Evolutionary conservation across 1,140 invertebrate species (phyloP), one percentile per base, ranked within the genome.

Genomic region (Paracyclopina nana): DNA sequence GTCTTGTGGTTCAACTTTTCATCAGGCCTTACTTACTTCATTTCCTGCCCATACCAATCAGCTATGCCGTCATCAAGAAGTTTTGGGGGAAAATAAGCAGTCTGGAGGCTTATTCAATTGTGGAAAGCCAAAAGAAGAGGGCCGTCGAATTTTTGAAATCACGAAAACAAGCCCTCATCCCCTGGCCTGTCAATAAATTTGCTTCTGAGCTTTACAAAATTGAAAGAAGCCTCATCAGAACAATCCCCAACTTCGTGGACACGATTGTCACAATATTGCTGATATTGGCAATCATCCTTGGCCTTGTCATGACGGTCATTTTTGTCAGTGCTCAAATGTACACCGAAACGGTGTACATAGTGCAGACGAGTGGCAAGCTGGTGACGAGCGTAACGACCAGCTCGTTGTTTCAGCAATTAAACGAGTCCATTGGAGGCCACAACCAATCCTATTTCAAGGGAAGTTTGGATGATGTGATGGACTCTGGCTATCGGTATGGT

Each of bases 281-380:
- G 4, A 11, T 48, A 3, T 29, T 48, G n/a, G 5, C 14, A 9
- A 16, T 29, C 25, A 48, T 29, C 28, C 11, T 28, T 14, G 45
- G n/a, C 25, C n/a, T 48, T 12, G 14, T 48, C 12, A 16, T 48
- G n/a, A 12, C 28, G 2, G 25, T 22, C n/a, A 48, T 26, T 14
- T 48, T 48, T 48, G 45, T 42, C 8, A 42, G 6, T 42, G 14
- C 24, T 22, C 40, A 48, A 30, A 16, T 48, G 11, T 48, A 48
- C 25, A 16, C 22, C 4, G 45, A 48, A 30, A 16, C 24, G 3
- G 27, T 48, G 45, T 16, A 27, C n/a, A 48, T 48, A 16, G n/a
- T 48, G 12, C 45, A 48, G 12, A 48, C 28, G 14, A 25, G 20
- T 48, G 28, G 45, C 6, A 14, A 48, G 14, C 12, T 48, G 6